Evolutionary conservation across 2,113 vertebrate species (phyloP).

Genomic region (Meleagris gallopavo): DNA sequence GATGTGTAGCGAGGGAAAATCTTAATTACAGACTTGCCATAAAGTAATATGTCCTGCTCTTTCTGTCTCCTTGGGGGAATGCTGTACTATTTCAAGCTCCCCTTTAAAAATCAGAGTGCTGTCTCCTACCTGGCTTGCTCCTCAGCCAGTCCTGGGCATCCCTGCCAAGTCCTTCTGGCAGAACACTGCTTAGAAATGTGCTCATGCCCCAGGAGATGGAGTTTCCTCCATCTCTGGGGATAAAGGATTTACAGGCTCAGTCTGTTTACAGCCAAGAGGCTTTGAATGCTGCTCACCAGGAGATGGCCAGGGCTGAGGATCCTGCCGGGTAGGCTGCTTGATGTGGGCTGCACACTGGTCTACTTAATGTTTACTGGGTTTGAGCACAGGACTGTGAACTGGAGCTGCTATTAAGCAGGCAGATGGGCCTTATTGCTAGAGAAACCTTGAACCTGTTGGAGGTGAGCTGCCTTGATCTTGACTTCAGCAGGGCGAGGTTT

Average conservation of each 20-base stretch:
- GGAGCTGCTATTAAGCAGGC: neutral
- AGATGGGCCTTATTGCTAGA: neutral
- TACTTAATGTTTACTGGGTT: neutral
- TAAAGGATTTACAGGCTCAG: neutral
- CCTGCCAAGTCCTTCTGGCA: neutral
- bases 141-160: neutral
- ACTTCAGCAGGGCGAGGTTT: neutral
- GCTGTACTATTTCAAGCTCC: neutral
- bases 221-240: neutral
- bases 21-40: neutral
- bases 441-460: neutral
- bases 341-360: neutral
- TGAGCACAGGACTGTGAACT: rapidly evolving
- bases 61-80: neutral
- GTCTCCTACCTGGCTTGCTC: neutral
- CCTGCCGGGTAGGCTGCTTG: neutral
- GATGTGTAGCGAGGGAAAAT: neutral
- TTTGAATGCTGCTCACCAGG: neutral
- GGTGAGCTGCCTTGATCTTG: rapidly evolving
- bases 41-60: neutral
- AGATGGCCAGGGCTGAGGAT: neutral
- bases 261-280: neutral
- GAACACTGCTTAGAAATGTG: neutral
- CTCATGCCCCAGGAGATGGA: neutral
- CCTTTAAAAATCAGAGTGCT: neutral